Conservation (phyloP, 2,113 vertebrate species). For the Perca flavescens region DNA sequence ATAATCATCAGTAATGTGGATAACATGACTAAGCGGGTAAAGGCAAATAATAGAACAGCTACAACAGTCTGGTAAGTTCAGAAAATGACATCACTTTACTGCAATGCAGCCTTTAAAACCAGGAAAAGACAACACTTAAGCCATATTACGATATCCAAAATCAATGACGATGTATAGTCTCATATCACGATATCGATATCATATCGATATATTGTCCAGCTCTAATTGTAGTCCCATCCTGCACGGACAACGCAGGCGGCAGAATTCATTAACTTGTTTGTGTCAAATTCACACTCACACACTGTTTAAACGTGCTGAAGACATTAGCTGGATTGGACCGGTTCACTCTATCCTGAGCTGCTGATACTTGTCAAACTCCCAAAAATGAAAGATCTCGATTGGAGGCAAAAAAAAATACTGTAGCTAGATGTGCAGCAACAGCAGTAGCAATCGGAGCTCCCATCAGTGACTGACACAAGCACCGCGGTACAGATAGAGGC, state of each 20-base stretch:
- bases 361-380: slow-evolving; percentile 61
- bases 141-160: no score
- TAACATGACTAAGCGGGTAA: no score
- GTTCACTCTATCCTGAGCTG: slow-evolving; percentile 44
- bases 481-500: slow-evolving; percentile 36
- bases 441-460: slow-evolving; percentile 54
- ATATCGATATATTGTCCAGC: no score
- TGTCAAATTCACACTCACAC: slow-evolving; percentile 28
- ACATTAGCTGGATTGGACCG: slow-evolving; percentile 43
- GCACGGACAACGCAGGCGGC: neutral
- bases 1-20: no score
- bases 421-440: slow-evolving; percentile 28
- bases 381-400: slow-evolving; percentile 26
- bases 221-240: slow-evolving; percentile 2
- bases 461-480: slow-evolving; percentile 58
- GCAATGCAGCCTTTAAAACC: no score
- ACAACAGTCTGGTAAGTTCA: no score
- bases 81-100: no score
- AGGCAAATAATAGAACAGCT: no score
- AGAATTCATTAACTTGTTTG: slow-evolving; percentile 32
- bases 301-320: slow-evolving; percentile 44
- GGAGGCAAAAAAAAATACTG: slow-evolving; percentile 42
- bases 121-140: no score
- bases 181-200: no score
- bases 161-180: no score